These are phyloP conservation scores for Lepidocyrtinus sp. DNA, from an alignment of 2,888 invertebrate species.

Conservation along the genomic window DNA sequence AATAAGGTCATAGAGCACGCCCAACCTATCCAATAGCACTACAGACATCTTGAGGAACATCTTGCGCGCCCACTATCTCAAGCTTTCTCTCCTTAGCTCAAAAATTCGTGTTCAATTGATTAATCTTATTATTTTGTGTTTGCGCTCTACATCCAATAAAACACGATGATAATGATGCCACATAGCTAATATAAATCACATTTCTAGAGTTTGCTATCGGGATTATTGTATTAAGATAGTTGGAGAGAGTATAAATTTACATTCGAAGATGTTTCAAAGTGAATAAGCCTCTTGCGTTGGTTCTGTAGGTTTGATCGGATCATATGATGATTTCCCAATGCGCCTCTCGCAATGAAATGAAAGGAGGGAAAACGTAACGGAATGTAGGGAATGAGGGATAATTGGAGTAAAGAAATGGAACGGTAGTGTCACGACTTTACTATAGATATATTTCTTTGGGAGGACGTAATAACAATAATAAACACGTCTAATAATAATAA, in stretches of 20 bases:
- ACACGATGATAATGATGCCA: no score
- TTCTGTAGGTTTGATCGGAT: neutral
- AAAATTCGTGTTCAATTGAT: neutral
- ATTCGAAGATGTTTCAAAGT: no score
- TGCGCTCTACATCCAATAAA: neutral
- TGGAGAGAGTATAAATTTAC: no score
- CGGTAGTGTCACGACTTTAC: neutral
- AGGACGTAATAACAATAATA: neutral
- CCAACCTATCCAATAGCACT: no score
- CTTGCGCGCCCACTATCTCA: no score
- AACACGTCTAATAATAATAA: conserved; percentile 24
- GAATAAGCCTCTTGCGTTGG: no score
- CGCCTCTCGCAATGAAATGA: neutral
- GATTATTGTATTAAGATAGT: no score
- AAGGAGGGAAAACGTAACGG: no score
- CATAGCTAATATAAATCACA: no score
- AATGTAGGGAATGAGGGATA: neutral
- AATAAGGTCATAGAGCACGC: conserved; percentile 50
- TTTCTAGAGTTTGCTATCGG: no score
- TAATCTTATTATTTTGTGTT: neutral
- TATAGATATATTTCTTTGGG: neutral
- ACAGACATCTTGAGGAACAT: no score
- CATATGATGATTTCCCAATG: neutral
- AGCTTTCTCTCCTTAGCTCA: neutral
- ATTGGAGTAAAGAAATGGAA: neutral